Evolutionary conservation across 2,888 invertebrate genomes (phyloP).

Genomic region (Lochmaea crataegi): DNA sequence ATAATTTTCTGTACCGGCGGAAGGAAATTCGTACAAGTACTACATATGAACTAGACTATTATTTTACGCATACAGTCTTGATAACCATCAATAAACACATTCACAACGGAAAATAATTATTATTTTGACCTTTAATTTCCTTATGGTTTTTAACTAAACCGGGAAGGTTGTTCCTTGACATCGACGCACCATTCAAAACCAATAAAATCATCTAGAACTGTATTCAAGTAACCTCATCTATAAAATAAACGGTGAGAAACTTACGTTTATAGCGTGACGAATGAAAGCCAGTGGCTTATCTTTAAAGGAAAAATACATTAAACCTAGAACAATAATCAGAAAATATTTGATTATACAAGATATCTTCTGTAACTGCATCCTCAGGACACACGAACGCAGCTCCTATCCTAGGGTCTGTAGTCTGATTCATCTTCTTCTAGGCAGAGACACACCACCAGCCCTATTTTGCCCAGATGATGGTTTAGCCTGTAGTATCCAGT

Average conservation of each 20-base stretch:
- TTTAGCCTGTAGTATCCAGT: too few species aligned
- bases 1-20: not conserved
- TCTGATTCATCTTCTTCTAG: too few species aligned
- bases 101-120: conserved; percentile 13
- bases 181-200: conserved; percentile 3
- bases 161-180: conserved; percentile 14
- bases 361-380: too few species aligned
- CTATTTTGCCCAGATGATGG: too few species aligned
- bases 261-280: not conserved
- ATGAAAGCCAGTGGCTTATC: conserved; percentile 2
- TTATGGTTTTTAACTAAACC: conserved; percentile 24
- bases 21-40: too few species aligned
- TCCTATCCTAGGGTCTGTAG: too few species aligned
- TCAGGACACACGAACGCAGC: too few species aligned
- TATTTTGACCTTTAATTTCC: conserved; percentile 18
- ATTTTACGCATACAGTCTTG: not conserved
- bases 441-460: too few species aligned
- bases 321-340: too few species aligned
- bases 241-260: not conserved
- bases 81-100: not conserved
- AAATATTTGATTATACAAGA: too few species aligned
- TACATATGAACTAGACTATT: too few species aligned
- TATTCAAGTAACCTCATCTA: not conserved
- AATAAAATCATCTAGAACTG: conserved; percentile 3
- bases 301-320: not conserved